Evolutionary conservation across 2,888 invertebrate species (phyloP).

Genomic region (Dasypolia templi): DNA sequence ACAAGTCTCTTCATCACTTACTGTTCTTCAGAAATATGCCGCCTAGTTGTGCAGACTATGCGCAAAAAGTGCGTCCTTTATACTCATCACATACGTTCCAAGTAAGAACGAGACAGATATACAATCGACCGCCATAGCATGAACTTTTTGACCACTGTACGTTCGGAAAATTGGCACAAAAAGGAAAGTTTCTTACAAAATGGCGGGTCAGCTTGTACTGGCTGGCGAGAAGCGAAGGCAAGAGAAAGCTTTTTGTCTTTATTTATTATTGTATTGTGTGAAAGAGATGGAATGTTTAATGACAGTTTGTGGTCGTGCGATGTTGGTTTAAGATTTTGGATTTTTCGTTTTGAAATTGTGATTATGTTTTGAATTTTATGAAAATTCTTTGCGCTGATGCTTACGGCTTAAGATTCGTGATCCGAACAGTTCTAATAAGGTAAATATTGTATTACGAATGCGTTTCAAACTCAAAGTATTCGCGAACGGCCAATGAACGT

Average conservation of each 20-base stretch:
- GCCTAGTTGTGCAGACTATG: constrained; percentile 89
- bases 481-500: background rate
- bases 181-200: constrained; percentile 30
- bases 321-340: constrained; percentile 62
- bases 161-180: constrained; percentile 28
- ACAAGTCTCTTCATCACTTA: constrained; percentile 69
- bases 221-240: constrained; percentile 68
- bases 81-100: constrained; percentile 88
- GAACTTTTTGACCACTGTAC: constrained; percentile 55
- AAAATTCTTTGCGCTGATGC: background rate
- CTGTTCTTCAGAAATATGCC: constrained; percentile 86
- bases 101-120: constrained; percentile 75
- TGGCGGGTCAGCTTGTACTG: constrained; percentile 29
- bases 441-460: background rate
- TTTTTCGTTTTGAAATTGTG: constrained; percentile 34
- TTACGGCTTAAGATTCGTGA: too few species aligned
- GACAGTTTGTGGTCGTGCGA: constrained; percentile 73
- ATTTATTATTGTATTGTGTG: constrained; percentile 77
- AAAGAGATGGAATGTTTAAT: constrained; percentile 74
- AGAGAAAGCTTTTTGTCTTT: constrained; percentile 81
- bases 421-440: too few species aligned
- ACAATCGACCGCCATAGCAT: constrained; percentile 44
- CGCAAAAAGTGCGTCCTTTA: constrained; percentile 89
- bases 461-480: background rate
- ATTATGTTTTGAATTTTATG: constrained; percentile 27